Evolutionary conservation across 2,797 vertebrate species (phyloP).

Genomic region (Rhinophrynus dorsalis): DNA sequence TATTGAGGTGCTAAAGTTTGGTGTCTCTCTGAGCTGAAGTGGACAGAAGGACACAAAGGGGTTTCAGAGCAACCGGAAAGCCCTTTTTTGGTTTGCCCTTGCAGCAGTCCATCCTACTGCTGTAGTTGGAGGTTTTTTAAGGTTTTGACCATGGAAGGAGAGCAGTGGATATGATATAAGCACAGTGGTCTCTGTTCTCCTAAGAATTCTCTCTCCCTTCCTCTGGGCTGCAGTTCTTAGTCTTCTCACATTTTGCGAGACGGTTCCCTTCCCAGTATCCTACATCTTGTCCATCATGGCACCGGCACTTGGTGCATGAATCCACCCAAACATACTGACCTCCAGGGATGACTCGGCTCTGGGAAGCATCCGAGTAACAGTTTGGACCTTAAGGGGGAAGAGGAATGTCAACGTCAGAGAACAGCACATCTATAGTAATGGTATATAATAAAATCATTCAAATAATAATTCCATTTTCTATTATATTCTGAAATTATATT

Average conservation of each 20-base stretch:
- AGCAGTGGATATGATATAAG: neutral
- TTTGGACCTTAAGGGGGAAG: conserved; percentile 72
- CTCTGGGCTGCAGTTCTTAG: conserved; percentile 67
- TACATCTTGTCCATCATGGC: conserved; percentile 78
- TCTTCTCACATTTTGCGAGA: conserved; percentile 73
- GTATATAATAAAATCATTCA: too few species aligned
- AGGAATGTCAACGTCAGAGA: neutral
- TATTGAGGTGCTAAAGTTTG: too few species aligned
- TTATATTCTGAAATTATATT: too few species aligned
- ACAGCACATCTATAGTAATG: too few species aligned
- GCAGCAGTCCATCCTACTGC: too few species aligned
- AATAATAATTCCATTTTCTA: too few species aligned
- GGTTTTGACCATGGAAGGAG: too few species aligned
- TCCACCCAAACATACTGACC: conserved; percentile 76
- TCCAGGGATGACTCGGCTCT: conserved; percentile 70
- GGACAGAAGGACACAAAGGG: too few species aligned
- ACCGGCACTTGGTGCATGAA: conserved; percentile 79
- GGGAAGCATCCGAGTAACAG: conserved; percentile 72
- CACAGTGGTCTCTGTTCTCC: neutral
- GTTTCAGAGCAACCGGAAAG: too few species aligned
- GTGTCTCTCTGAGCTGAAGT: too few species aligned
- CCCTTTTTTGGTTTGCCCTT: too few species aligned
- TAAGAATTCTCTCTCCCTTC: conserved; percentile 11
- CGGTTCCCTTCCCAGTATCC: conserved; percentile 85
- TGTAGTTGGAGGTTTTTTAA: too few species aligned